Evolutionary conservation across 2,888 invertebrate genomes (phyloP).

Genomic region (Gonocerus acuteangulatus): DNA sequence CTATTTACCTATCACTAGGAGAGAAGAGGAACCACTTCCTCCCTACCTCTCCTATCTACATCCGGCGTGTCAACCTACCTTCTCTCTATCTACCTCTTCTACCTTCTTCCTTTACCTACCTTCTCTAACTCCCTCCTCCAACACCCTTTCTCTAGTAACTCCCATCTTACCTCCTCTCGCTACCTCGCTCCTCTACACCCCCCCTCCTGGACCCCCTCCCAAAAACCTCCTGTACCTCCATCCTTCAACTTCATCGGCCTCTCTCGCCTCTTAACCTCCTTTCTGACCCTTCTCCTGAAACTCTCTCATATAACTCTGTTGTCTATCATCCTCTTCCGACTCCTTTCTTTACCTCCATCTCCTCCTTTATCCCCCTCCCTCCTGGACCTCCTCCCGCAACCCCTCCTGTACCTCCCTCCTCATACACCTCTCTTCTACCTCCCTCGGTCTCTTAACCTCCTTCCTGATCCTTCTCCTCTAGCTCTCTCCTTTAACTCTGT

Average conservation of each 20-base stretch:
- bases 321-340: neutral
- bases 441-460: too few relatives aligned
- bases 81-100: conserved; percentile 3
- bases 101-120: neutral
- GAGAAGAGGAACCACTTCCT: too few relatives aligned
- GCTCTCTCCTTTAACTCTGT: too few relatives aligned
- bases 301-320: neutral
- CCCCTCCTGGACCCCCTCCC: neutral
- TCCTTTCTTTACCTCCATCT: neutral
- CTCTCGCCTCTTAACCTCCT: neutral
- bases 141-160: neutral
- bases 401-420: too few relatives aligned
- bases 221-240: neutral
- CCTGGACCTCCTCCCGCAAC: neutral
- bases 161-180: neutral
- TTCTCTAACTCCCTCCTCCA: neutral
- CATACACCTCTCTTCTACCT: too few relatives aligned
- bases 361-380: neutral
- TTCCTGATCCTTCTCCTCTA: too few relatives aligned
- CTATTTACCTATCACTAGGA: too few relatives aligned
- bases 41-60: too few relatives aligned
- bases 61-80: too few relatives aligned
- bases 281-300: neutral
- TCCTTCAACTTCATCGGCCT: neutral
- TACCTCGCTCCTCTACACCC: neutral